phyloP scores from a whole-genome alignment of 92 coral and sea anemone genomes.

The Blastomussa wellsi region DNA sequence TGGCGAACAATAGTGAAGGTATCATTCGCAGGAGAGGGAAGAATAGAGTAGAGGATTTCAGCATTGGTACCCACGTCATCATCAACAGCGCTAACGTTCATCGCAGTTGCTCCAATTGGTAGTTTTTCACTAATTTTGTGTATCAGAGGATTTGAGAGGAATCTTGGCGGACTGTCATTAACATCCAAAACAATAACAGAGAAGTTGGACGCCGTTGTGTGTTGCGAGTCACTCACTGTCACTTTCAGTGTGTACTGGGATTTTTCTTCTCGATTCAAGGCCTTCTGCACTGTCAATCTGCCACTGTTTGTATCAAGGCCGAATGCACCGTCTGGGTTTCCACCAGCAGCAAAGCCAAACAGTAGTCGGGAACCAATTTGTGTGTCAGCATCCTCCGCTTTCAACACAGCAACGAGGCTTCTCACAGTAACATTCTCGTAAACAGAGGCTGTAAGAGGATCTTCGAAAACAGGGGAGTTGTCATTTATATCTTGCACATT shows the following conservation, averaged over 20 bases:
- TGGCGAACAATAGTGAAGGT: constrained; percentile 68
- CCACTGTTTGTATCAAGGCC: constrained; percentile 65
- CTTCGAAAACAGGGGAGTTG: constrained; percentile 77
- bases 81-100: constrained; percentile 82
- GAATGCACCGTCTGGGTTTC: constrained; percentile 66
- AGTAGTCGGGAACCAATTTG: constrained; percentile 46
- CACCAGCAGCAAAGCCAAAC: constrained; percentile 52
- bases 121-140: constrained; percentile 58
- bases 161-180: constrained; percentile 86
- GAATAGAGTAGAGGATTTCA: constrained; percentile 70
- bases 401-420: constrained; percentile 58
- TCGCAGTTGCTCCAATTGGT: constrained; percentile 65
- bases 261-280: constrained; percentile 73
- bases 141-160: constrained; percentile 53
- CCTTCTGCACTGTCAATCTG: constrained; percentile 55
- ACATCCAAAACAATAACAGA: constrained; percentile 73
- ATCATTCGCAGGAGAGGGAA: constrained; percentile 64
- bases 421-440: constrained; percentile 74
- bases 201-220: constrained; percentile 54
- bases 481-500: constrained; percentile 83
- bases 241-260: constrained; percentile 61
- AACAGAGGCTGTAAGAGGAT: constrained; percentile 57
- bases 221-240: constrained; percentile 71
- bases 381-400: constrained; percentile 75
- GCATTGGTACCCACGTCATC: constrained; percentile 85